phyloP scores from a whole-genome alignment of 2,113 vertebrate genomes.

The Microcebus tavaratra region DNA sequence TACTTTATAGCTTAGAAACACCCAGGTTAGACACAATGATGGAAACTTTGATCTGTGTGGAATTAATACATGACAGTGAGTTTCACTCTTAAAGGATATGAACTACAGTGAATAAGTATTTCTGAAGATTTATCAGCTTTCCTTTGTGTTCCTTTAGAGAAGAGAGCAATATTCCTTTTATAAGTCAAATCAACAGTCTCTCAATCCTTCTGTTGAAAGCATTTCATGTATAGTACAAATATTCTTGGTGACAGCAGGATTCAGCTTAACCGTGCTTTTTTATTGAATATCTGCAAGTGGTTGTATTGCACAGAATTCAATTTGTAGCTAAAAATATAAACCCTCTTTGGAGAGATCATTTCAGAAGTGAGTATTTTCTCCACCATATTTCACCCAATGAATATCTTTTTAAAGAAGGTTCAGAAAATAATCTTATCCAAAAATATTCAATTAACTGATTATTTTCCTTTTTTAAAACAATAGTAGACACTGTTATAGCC shows the following conservation, averaged over 20 bases:
- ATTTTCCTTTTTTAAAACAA: background rate
- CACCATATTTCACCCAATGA: background rate
- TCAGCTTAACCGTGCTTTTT: background rate
- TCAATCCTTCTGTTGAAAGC: background rate
- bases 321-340: background rate
- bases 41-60: conserved; percentile 6
- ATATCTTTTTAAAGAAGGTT: background rate
- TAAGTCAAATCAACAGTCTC: background rate
- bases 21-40: background rate
- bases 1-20: background rate
- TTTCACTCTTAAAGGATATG: conserved; percentile 35
- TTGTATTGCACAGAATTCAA: background rate
- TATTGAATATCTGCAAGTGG: background rate
- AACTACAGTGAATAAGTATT: background rate
- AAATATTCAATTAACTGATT: background rate
- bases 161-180: conserved; percentile 1
- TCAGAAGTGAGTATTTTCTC: conserved; percentile 10
- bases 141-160: background rate
- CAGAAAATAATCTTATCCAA: background rate
- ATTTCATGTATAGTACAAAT: background rate
- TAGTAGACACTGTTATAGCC: background rate
- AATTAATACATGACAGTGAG: background rate
- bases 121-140: background rate
- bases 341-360: background rate
- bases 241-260: background rate